phyloP scores from a whole-genome alignment of 2,888 invertebrate genomes.

The Euspilapteryx auroguttella region DNA sequence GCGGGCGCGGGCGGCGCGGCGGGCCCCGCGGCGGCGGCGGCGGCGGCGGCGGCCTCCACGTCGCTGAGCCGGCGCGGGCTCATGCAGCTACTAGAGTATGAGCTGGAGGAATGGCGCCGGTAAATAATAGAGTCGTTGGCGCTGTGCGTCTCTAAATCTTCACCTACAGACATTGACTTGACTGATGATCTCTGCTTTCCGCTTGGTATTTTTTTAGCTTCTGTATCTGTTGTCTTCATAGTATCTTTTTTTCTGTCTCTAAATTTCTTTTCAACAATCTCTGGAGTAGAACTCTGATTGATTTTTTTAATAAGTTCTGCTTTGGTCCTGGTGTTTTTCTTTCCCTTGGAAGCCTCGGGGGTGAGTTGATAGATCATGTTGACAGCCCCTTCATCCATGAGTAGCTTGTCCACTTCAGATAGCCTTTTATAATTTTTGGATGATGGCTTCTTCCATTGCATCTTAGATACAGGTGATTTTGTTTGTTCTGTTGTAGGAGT shows the following conservation, averaged over 20 bases:
- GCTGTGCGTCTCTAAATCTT: constrained; percentile 62
- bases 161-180: constrained; percentile 62
- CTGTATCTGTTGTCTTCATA: constrained; percentile 29
- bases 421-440: constrained; percentile 60
- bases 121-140: constrained; percentile 82
- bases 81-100: constrained; percentile 72
- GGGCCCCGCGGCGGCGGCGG: constrained; percentile 8
- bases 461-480: constrained; percentile 33
- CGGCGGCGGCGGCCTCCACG: constrained; percentile 22
- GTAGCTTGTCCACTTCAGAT: constrained; percentile 73
- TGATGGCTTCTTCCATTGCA: constrained; percentile 48
- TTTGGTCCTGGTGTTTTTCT: constrained; percentile 52
- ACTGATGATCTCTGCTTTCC: constrained; percentile 39
- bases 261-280: constrained; percentile 45
- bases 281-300: constrained; percentile 47
- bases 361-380: constrained; percentile 84
- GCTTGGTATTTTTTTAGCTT: constrained; percentile 29
- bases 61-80: constrained; percentile 65
- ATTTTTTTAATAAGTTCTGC: constrained; percentile 66
- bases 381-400: constrained; percentile 85
- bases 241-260: constrained; percentile 51
- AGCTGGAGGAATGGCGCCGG: constrained; percentile 81
- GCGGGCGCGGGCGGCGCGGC: constrained; percentile 10
- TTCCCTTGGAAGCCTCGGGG: constrained; percentile 48
- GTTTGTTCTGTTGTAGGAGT: constrained; percentile 20